Conservation (phyloP, 1,140 invertebrate species). For the Calephelis nemesis region DNA sequence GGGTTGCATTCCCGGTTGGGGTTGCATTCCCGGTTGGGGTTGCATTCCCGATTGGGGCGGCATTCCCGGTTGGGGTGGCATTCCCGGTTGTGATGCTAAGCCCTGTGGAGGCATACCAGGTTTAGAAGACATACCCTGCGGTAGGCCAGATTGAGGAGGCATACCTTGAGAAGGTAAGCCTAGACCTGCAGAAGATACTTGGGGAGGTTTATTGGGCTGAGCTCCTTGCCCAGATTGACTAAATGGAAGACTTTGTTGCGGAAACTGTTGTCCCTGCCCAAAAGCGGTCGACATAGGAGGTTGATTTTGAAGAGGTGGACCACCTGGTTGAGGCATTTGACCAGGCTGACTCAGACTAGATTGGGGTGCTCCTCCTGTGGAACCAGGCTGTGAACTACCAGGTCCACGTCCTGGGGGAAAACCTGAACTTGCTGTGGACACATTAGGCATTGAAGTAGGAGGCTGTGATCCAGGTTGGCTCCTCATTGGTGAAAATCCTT, state of each 20-base stretch:
- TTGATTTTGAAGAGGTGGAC: constrained; percentile 23
- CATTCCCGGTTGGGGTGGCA: constrained; percentile 43
- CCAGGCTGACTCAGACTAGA: constrained; percentile 9
- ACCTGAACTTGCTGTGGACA: not conserved
- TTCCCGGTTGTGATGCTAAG: constrained; percentile 32
- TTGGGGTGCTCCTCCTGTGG: constrained; percentile 19
- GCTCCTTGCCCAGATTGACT: constrained; percentile 33
- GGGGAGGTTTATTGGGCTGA: constrained; percentile 39
- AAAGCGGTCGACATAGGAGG: constrained; percentile 9
- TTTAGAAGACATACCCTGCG: constrained; percentile 39
- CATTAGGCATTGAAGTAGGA: constrained; percentile 14
- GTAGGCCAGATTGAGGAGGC: constrained; percentile 41
- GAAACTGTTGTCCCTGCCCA: constrained; percentile 16
- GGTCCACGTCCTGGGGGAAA: constrained; percentile 4
- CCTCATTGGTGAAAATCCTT: constrained; percentile 29
- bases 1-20: constrained; percentile 29
- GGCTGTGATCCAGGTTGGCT: constrained; percentile 30
- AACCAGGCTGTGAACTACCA: constrained; percentile 6
- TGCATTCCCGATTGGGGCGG: constrained; percentile 43
- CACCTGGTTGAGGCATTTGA: constrained; percentile 4
- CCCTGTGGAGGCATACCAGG: constrained; percentile 28
- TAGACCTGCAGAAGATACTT: constrained; percentile 31
- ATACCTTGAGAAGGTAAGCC: constrained; percentile 38
- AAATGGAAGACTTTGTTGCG: constrained; percentile 17
- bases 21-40: constrained; percentile 35